Base-by-base conservation (phyloP, 2,797 vertebrate genomes). In the Rhinichthys osculus region DNA sequence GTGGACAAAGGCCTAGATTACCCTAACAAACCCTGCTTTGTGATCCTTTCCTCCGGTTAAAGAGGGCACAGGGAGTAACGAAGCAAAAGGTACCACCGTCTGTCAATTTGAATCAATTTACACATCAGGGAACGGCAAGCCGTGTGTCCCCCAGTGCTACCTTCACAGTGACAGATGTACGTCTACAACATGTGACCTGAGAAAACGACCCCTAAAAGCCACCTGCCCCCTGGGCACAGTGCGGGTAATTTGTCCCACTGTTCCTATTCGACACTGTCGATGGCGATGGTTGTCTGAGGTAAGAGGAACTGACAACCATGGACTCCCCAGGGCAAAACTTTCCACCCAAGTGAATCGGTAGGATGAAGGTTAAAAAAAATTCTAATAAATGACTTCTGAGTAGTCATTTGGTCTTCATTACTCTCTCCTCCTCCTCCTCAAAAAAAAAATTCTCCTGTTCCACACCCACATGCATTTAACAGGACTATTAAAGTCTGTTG, bases 241-340 rank as follows among this genome's bases (percentile, higher is more conserved):
- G 95, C 92, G 85, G 87, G 95, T 96, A 95, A 96, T 97, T 96
- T 95, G 95, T 95, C 94, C 81, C 85, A 66, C 73, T 81, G 70
- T 94, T 96, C 95, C 94, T 94, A 93, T 95, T 95, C 95, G 91
- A 95, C 94, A 95, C 94, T 92, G 94, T 96, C 92, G 95, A 96
- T 94, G 84, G 95, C 93, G 91, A 95, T 92, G 89, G 93, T 95
- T 96, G 96, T 96, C 93, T 97, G 97, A 98, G 96, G 96, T 97
- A 97, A 98, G 95, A 95, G 96, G 96, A 98, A 96, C 96, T 98
- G 97, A 97, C 97, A 97, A 96, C 95, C 96, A 91, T 93, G 94
- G 94, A 94, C 94, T 96, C 96, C 97, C 96, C 93, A 93, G 95
- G 96, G 96, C 94, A 95, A 94, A 96, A 97, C 95, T 96, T 96